phyloP scores from a whole-genome alignment of 2,888 invertebrate genomes.

The Chironomus tentans region DNA sequence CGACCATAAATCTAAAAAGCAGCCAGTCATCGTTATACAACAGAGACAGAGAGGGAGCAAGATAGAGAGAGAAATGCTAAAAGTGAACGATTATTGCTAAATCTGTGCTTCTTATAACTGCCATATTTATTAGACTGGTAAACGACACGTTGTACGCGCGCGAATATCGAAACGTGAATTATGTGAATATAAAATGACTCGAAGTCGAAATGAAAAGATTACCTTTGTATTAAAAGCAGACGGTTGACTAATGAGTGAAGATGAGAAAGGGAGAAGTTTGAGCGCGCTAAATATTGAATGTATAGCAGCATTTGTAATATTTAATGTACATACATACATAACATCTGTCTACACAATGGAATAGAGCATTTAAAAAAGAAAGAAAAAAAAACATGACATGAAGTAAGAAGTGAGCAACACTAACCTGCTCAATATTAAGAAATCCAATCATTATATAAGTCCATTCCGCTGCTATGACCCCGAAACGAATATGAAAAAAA shows the following conservation, averaged over 20 bases:
- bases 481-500: not conserved
- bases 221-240: too few relatives aligned
- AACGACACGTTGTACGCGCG: not conserved
- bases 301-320: not conserved
- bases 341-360: not conserved
- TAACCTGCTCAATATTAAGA: constrained; percentile 6
- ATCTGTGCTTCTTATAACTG: not conserved
- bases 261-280: not conserved
- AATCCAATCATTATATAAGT: not conserved
- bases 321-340: not conserved
- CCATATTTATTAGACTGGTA: not conserved
- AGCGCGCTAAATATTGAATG: too few relatives aligned
- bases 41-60: not conserved
- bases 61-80: not conserved
- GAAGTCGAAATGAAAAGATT: not conserved
- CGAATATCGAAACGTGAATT: not conserved
- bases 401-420: not conserved
- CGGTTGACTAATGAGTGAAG: not conserved
- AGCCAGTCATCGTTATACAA: not conserved
- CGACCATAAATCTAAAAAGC: not conserved
- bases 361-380: not conserved
- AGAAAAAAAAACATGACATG: not conserved
- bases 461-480: not conserved
- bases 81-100: not conserved
- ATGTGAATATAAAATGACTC: not conserved